Evolutionary conservation across 2,888 invertebrate genomes (phyloP), one percentile per base, ranked within the genome.

Genomic region (Andrena camellia): DNA sequence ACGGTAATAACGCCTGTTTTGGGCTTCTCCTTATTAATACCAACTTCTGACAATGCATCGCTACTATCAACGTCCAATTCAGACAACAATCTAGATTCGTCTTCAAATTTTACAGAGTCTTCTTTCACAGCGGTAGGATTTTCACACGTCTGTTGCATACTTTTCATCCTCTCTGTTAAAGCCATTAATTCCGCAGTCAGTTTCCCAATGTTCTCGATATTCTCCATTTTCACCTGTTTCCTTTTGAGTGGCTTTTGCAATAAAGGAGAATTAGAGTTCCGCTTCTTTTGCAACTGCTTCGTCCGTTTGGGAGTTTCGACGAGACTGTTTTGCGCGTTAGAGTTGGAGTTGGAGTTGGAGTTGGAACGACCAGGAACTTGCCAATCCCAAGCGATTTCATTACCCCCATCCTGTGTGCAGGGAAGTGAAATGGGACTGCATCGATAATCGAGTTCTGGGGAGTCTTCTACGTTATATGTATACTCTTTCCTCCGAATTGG

Each of bases 361-460:
- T 63, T 67, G 50, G 86, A 89, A 2, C 54, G 75, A 79, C 91
- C 86, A 1, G 94, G 93, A 23, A 94, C 94, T 83, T 95, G 94
- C 95, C 95, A 95, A 83, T 95, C 95, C 95, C 95, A 95, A 5
- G 94, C 90, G 20, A 95, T 94, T 88, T 95, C 95, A 60, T 89
- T 91, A 26, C 89, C 90, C 74, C 89, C 89, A n/a, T 95, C 95
- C 87, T 94, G 95, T 5, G 94, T 94, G 52, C 90, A 92, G 8
- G 92, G 91, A 33, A 94, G 86, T 63, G 91, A 90, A 69, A 92
- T 88, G 33, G 93, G 93, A 83, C 93, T 94, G 31, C 66, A 77
- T 0, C 71, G 79, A 68, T 87, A 85, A 17, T 89, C 83, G 10
- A 87, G 63, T 31, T 89, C 83, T 4, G 86, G 79, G 5, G 90